Conservation (phyloP, 2,113 vertebrate species). For the Desmodus rotundus region DNA sequence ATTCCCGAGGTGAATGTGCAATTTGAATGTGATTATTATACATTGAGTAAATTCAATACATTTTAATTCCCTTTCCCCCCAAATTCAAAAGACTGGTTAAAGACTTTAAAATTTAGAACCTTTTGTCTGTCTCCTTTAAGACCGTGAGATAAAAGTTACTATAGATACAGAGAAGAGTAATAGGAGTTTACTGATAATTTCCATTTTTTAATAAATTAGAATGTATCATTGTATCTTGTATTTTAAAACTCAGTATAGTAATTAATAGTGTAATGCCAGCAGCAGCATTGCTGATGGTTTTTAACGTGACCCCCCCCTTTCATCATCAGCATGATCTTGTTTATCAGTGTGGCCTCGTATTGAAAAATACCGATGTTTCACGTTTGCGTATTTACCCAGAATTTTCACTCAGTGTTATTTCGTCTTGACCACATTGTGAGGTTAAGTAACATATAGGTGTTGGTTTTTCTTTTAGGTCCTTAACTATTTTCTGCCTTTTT, state of each 20-base stretch:
- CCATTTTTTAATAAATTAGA: background rate
- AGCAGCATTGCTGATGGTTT: background rate
- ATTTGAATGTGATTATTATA: constrained; percentile 20
- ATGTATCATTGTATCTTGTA: background rate
- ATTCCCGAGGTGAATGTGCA: background rate
- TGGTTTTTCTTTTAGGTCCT: constrained; percentile 40
- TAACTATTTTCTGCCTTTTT: constrained; percentile 15
- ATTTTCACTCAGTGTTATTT: constrained; percentile 27
- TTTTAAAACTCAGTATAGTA: background rate
- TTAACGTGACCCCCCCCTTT: background rate
- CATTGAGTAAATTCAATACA: background rate
- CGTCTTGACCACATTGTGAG: background rate
- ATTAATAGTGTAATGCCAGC: background rate
- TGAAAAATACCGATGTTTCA: background rate
- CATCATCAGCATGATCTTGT: background rate
- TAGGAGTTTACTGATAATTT: constrained; percentile 10
- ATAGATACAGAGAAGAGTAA: background rate
- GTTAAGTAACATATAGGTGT: background rate
- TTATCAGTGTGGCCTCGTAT: background rate
- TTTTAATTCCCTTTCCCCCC: background rate
- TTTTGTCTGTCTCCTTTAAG: background rate
- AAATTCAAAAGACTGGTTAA: background rate
- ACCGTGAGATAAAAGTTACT: background rate
- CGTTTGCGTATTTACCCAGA: background rate
- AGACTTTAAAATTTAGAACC: background rate